Evolutionary conservation across 2,888 invertebrate species (phyloP).

Genomic region (Lochmaea crataegi): DNA sequence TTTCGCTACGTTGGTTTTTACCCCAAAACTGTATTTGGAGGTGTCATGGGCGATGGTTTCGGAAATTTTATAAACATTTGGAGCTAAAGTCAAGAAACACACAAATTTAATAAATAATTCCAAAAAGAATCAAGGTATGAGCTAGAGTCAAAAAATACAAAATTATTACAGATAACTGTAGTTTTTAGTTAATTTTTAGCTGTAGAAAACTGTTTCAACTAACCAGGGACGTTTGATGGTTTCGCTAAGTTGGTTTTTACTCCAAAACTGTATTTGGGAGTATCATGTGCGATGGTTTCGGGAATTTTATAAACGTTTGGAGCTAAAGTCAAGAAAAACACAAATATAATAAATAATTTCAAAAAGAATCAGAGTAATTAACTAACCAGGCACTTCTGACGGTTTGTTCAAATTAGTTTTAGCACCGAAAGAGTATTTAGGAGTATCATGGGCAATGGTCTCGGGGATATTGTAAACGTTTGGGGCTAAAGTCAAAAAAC

Average conservation of each 20-base stretch:
- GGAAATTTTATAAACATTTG: conserved; percentile 65
- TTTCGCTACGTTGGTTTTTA: conserved; percentile 71
- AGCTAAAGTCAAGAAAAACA: conserved; percentile 13
- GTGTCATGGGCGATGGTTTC: conserved; percentile 69
- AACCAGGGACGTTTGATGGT: conserved; percentile 62
- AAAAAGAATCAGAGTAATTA: conserved; percentile 21
- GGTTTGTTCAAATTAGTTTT: conserved; percentile 72
- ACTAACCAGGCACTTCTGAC: conserved; percentile 72
- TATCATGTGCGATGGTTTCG: conserved; percentile 68
- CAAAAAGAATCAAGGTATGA: background rate
- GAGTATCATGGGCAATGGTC: conserved; percentile 63
- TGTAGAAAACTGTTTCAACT: background rate
- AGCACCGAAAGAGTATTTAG: conserved; percentile 77
- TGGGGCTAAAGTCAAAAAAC: conserved; percentile 63
- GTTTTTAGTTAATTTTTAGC: background rate
- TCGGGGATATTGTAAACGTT: conserved; percentile 70
- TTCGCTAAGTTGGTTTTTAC: conserved; percentile 71
- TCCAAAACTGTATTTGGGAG: conserved; percentile 76
- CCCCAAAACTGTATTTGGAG: conserved; percentile 75
- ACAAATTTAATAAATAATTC: no score
- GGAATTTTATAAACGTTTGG: conserved; percentile 63
- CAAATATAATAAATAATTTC: background rate
- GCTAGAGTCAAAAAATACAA: conserved; percentile 1
- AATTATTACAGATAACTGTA: background rate
- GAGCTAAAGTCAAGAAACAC: conserved; percentile 10